These are phyloP conservation scores for Euschistus heros DNA, from an alignment of 1,140 invertebrate genomes.

Conservation along the genomic window DNA sequence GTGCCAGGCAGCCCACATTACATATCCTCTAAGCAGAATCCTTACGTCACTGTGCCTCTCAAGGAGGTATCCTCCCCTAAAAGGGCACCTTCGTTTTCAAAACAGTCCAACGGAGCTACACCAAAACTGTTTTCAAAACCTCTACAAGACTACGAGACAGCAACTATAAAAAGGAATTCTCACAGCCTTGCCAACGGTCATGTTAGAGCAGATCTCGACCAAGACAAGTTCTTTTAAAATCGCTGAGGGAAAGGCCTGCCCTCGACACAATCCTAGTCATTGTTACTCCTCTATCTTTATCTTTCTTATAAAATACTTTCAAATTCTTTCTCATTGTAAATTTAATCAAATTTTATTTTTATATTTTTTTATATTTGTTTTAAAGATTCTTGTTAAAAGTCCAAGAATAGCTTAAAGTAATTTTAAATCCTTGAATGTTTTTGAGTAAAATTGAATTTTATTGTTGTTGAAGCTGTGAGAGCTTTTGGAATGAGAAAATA, in stretches of 20 bases:
- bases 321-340: neutral
- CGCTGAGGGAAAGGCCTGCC: neutral
- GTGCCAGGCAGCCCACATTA: conserved; percentile 63
- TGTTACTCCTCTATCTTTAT: neutral
- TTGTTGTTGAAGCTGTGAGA: too few species aligned
- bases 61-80: conserved; percentile 46
- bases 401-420: too few species aligned
- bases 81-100: conserved; percentile 32
- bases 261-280: neutral
- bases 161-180: conserved; percentile 66
- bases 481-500: too few species aligned
- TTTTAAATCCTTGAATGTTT: too few species aligned
- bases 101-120: conserved; percentile 20
- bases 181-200: conserved; percentile 44
- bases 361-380: neutral
- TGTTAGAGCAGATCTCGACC: conserved; percentile 44
- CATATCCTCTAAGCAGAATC: conserved; percentile 64
- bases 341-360: conserved; percentile 1
- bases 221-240: conserved; percentile 44
- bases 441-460: too few species aligned
- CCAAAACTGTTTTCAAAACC: conserved; percentile 30
- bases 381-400: too few species aligned
- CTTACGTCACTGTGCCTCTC: conserved; percentile 67
- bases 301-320: neutral
- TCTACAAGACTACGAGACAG: conserved; percentile 57